A percentile compares a stretch with the other conserved stretches of the same genome.
Conservation (phyloP, 2,888 invertebrate genomes). For the Apotomis capreana region DNA sequence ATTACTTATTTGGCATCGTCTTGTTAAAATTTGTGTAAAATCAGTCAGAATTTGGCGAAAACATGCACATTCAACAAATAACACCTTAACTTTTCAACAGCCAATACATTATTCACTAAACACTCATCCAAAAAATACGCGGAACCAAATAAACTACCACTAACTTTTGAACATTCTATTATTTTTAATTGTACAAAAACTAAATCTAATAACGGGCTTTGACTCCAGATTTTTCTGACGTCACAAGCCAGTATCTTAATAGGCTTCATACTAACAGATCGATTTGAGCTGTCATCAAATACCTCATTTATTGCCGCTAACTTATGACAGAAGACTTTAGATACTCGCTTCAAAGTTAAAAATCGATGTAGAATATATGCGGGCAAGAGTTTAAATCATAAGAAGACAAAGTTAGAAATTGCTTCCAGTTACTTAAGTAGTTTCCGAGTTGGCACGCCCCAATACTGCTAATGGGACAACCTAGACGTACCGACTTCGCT, state of each 20-base stretch:
- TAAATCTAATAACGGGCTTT: too few relatives aligned
- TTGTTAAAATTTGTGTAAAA: slow-evolving; percentile 1
- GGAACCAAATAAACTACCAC: too few relatives aligned
- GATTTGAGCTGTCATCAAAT: too few relatives aligned
- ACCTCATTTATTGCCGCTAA: neutral
- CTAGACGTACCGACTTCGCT: slow-evolving; percentile 29
- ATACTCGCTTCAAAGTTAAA: neutral
- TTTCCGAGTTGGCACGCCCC: slow-evolving; percentile 34
- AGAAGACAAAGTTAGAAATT: slow-evolving; percentile 36
- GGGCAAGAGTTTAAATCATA: slow-evolving; percentile 27
- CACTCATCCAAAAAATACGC: too few relatives aligned
- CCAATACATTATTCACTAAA: neutral
- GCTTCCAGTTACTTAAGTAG: slow-evolving; percentile 35
- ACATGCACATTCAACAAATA: slow-evolving; percentile 4
- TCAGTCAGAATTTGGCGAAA: neutral
- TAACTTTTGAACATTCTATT: too few relatives aligned
- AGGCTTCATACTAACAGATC: too few relatives aligned
- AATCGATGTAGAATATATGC: neutral
- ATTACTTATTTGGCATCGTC: slow-evolving; percentile 5
- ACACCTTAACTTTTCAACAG: neutral
- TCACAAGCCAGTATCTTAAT: too few relatives aligned
- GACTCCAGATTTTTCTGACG: too few relatives aligned
- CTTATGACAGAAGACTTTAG: neutral
- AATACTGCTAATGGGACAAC: slow-evolving; percentile 33
- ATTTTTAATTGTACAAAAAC: too few relatives aligned